phyloP scores from a whole-genome alignment of 2,113 vertebrate species.

The Rhinolophus sinicus region DNA sequence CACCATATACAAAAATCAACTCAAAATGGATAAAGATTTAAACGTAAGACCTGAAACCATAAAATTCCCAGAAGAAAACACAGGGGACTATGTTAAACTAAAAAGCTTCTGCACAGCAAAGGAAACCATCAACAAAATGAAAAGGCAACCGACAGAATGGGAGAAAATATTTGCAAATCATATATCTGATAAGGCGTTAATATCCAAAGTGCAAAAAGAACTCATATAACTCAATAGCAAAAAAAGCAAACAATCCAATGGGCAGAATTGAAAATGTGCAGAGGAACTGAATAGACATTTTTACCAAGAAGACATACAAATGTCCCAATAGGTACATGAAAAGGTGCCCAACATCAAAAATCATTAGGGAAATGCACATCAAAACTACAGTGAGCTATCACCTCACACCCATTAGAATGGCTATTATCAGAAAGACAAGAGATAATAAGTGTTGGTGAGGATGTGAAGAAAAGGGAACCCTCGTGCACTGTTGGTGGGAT shows the following conservation, averaged over 20 bases:
- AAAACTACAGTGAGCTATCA: too few species aligned
- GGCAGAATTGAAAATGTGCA: background rate
- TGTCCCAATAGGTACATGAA: background rate
- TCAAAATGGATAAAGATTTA: background rate
- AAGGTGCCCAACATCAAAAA: background rate
- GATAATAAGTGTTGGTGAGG: too few species aligned
- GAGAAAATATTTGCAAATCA: background rate
- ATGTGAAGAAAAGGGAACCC: too few species aligned
- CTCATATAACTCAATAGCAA: background rate
- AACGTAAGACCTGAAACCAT: background rate
- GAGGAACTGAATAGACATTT: background rate
- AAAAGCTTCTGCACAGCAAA: background rate
- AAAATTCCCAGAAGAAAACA: background rate
- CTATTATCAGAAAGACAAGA: too few species aligned
- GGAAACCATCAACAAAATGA: background rate
- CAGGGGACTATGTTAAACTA: background rate
- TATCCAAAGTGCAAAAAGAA: background rate
- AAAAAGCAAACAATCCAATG: background rate
- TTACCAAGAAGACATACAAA: background rate
- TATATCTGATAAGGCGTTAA: background rate
- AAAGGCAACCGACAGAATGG: background rate
- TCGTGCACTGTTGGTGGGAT: too few species aligned
- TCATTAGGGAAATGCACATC: background rate
- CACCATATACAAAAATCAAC: background rate
- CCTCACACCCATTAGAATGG: too few species aligned